A percentile compares a stretch with the other conserved stretches of the same genome.
phyloP scores from a whole-genome alignment of 2,113 vertebrate genomes.

The Rana temporaria region DNA sequence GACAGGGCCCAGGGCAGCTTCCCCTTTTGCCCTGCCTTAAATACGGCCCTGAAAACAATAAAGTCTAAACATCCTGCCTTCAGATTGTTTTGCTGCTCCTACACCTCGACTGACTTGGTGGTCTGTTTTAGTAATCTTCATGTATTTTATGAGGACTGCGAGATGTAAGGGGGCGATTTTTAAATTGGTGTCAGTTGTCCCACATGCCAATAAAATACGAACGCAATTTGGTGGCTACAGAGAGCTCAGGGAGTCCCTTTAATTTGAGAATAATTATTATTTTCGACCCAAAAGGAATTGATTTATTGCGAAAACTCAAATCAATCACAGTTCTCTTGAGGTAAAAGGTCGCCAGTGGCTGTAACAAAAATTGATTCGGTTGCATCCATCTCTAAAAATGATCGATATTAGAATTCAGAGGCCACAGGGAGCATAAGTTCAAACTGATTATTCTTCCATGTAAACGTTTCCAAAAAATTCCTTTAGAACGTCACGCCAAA shows the following conservation, averaged over 20 bases:
- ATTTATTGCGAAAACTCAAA: neutral
- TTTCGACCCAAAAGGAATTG: neutral
- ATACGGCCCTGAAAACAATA: too few relatives aligned
- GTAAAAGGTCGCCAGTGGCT: neutral
- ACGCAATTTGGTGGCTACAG: too few relatives aligned
- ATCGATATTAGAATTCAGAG: conserved; percentile 6
- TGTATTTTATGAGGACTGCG: too few relatives aligned
- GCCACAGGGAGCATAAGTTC: neutral
- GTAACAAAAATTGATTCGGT: neutral
- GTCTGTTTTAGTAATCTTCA: too few relatives aligned
- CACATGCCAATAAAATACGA: too few relatives aligned
- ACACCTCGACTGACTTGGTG: too few relatives aligned
- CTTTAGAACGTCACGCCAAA: neutral
- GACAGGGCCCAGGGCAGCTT: too few relatives aligned
- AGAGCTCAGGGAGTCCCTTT: neutral
- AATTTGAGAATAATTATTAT: neutral
- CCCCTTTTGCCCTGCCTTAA: too few relatives aligned
- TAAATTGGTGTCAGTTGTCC: too few relatives aligned
- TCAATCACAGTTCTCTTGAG: neutral
- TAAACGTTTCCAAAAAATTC: neutral
- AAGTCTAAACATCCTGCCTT: too few relatives aligned
- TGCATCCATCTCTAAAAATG: neutral
- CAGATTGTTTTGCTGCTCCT: too few relatives aligned
- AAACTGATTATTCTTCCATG: neutral
- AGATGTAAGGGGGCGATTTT: too few relatives aligned